phyloP scores from a whole-genome alignment of 1,140 invertebrate species.

The Bombus confusus region DNA sequence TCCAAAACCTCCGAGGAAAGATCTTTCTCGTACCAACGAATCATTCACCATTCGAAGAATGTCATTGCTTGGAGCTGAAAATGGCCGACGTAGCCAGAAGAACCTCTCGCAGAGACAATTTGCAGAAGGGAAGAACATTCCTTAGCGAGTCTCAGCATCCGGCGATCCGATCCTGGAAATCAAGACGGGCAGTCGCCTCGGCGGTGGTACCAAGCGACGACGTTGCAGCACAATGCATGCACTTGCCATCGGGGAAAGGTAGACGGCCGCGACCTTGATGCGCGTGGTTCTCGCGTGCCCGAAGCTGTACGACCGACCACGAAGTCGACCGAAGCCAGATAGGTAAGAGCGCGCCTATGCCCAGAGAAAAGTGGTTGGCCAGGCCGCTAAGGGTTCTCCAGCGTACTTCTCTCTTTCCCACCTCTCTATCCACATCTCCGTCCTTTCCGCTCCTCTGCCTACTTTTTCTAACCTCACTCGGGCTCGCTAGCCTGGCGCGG shows the following conservation, averaged over 20 bases:
- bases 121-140: neutral
- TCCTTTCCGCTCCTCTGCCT: neutral
- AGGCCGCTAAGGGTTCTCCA: constrained; percentile 60
- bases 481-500: constrained; percentile 25
- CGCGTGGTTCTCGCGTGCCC: constrained; percentile 83
- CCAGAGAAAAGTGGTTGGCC: constrained; percentile 53
- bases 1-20: neutral
- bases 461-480: neutral
- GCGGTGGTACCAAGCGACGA: constrained; percentile 61
- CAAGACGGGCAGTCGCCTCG: constrained; percentile 53
- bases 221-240: constrained; percentile 69
- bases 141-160: neutral
- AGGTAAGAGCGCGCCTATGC: constrained; percentile 50
- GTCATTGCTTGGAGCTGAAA: no score
- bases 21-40: neutral
- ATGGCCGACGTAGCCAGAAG: no score
- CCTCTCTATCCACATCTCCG: neutral
- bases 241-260: constrained; percentile 77
- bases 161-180: constrained; percentile 54
- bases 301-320: constrained; percentile 72
- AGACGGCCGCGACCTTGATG: constrained; percentile 81
- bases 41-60: no score
- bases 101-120: neutral
- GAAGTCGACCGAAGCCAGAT: constrained; percentile 69
- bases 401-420: neutral